Base-by-base conservation (phyloP, 2,888 invertebrate genomes). In the Plutella xylostella region DNA sequence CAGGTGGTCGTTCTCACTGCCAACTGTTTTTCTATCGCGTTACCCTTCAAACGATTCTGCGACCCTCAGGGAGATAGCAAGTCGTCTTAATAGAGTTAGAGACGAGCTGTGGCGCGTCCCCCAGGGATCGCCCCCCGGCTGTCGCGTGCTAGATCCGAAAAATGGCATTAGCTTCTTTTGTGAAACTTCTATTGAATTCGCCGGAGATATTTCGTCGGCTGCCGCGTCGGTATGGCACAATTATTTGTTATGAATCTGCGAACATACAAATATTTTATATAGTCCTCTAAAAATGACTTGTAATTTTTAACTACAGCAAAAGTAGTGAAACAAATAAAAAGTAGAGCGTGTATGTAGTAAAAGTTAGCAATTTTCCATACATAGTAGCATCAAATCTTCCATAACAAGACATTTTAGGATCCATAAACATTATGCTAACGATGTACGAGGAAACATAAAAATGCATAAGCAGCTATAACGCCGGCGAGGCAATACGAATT, bases 21-120 rank as follows among this genome's bases (percentile, higher is more conserved):
- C 65, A 68, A 73, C 72, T 72, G 66, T 72, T 77, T 73, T 73
- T 72, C 61, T 69, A 71, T 71, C 64, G 60, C 61, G 59, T 62
- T 62, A 57, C 62, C 70, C 68, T n/a, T 59, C 60, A 53, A 63
- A 69, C 68, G 61, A 56, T 56, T 21, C 53, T 53, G 53, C 53
- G 55, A 64, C 75, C 73, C 70, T 50, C 40, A 65, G 61, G 71
- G 64, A 55, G 55, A 60, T 57, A 61, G 68, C 68, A 67, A 76
- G 74, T 73, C 73, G 70, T 72, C 76, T 75, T 82, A 80, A 80
- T 79, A 78, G 78, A 79, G 76, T 82, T 77, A 76, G 65, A 70
- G 68, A 69, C 69, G 68, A 68, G 66, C 64, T 59, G 67, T 66
- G 63, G 69, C 65, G 66, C 67, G 62, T 64, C 68, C 72, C 76